Evolutionary conservation across 2,797 vertebrate species (phyloP).

Genomic region (Melanotaenia parkinsoni): DNA sequence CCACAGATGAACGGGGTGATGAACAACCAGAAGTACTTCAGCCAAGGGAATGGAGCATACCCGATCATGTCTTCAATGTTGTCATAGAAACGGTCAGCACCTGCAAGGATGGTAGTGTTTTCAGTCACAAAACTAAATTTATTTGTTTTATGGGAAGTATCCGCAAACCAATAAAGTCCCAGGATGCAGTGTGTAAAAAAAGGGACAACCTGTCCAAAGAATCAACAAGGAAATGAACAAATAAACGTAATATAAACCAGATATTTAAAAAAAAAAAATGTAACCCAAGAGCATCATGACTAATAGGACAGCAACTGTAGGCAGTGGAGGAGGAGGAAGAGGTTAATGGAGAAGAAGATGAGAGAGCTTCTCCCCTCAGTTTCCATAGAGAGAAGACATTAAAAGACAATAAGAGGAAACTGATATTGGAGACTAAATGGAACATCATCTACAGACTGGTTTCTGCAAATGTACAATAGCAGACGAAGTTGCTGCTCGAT

Average conservation of each 20-base stretch:
- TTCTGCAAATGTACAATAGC: slow-evolving; percentile 13
- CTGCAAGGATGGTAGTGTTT: slow-evolving; percentile 52
- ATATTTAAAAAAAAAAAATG: neutral
- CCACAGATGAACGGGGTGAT: slow-evolving; percentile 81
- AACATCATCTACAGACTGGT: slow-evolving; percentile 22
- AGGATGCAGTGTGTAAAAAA: too few species aligned
- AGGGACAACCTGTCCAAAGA: neutral
- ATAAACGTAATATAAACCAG: neutral
- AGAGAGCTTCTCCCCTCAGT: slow-evolving; percentile 25
- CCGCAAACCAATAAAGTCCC: neutral
- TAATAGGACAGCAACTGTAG: neutral
- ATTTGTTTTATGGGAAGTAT: neutral
- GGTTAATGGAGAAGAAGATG: slow-evolving; percentile 2
- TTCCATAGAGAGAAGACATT: neutral
- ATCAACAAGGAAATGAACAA: neutral
- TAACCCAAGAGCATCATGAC: neutral
- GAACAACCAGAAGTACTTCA: slow-evolving; percentile 88
- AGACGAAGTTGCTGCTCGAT: neutral
- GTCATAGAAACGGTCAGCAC: slow-evolving; percentile 84
- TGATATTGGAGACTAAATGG: slow-evolving; percentile 16
- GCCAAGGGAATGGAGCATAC: slow-evolving; percentile 64
- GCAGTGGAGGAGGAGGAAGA: slow-evolving; percentile 3
- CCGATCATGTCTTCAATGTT: slow-evolving; percentile 88
- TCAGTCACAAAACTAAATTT: slow-evolving; percentile 6
- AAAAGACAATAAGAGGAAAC: slow-evolving; percentile 14